These are phyloP conservation scores for Mystacornis crossleyi DNA, from an alignment of 2,113 vertebrate species.

Conservation along the genomic window DNA sequence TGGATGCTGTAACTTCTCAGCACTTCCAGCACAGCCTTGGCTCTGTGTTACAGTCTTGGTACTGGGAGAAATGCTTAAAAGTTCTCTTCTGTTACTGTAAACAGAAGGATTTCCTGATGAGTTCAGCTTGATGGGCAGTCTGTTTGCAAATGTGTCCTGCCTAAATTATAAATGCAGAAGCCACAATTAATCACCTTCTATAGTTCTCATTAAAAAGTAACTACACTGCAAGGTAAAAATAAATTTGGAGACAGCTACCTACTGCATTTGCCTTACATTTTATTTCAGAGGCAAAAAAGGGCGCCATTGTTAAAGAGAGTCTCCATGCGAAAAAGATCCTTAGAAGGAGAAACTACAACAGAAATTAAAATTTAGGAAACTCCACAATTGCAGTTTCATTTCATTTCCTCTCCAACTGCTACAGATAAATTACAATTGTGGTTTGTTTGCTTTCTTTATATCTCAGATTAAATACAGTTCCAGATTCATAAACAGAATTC, in stretches of 20 bases:
- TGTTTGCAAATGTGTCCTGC: neutral
- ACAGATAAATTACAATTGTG: neutral
- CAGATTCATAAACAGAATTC: neutral
- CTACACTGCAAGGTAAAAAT: neutral
- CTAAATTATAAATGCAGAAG: conserved; percentile 28
- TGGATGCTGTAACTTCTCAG: neutral
- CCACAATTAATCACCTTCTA: neutral
- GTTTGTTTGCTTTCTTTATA: neutral
- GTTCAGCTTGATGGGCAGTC: neutral
- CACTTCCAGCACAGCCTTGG: neutral
- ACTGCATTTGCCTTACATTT: neutral
- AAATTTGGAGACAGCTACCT: neutral
- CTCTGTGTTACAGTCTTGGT: neutral
- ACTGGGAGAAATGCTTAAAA: neutral
- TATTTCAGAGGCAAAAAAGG: neutral
- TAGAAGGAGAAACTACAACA: neutral
- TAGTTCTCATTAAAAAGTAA: conserved; percentile 8
- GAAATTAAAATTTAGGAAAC: neutral
- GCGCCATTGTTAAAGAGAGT: neutral
- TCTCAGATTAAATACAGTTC: neutral
- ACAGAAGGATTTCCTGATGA: neutral
- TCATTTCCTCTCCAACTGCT: neutral
- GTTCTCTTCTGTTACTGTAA: neutral
- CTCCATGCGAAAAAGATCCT: neutral
- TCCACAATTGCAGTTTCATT: neutral